These are phyloP conservation scores for Petrocephalus zakoni DNA, from an alignment of 2,113 vertebrate species.

Conservation along the genomic window DNA sequence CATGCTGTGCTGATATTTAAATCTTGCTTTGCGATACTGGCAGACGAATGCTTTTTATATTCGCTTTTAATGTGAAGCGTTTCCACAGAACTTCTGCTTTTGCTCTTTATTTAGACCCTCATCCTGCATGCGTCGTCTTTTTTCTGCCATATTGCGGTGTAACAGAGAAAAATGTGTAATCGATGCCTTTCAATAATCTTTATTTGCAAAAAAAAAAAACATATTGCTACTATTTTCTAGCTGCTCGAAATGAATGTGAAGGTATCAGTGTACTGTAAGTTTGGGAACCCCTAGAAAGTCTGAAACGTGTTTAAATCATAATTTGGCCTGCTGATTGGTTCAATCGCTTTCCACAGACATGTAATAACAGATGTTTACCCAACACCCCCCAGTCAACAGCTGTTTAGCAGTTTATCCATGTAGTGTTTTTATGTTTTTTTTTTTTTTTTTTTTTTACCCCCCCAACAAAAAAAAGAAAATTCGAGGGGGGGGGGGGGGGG, in stretches of 20 bases:
- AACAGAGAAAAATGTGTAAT: neutral
- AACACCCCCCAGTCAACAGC: neutral
- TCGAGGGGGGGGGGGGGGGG: no score
- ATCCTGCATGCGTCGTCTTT: neutral
- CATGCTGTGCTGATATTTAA: no score
- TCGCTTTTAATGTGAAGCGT: no score
- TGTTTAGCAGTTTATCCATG: neutral
- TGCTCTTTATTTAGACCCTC: no score
- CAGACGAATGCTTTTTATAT: no score
- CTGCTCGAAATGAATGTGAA: neutral
- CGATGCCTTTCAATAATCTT: neutral
- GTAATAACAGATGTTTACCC: neutral
- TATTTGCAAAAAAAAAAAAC: neutral
- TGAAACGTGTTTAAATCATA: neutral
- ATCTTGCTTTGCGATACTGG: no score
- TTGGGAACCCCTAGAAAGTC: neutral
- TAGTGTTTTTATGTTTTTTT: neutral
- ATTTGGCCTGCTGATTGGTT: neutral
- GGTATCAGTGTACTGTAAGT: neutral
- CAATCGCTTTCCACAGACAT: neutral
- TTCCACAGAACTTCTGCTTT: no score
- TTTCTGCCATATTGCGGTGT: neutral
- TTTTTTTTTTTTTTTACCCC: neutral
- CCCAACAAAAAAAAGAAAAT: neutral
- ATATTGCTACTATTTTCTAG: neutral